phyloP scores from a whole-genome alignment of 2,113 vertebrate genomes.

The Aix galericulata region DNA sequence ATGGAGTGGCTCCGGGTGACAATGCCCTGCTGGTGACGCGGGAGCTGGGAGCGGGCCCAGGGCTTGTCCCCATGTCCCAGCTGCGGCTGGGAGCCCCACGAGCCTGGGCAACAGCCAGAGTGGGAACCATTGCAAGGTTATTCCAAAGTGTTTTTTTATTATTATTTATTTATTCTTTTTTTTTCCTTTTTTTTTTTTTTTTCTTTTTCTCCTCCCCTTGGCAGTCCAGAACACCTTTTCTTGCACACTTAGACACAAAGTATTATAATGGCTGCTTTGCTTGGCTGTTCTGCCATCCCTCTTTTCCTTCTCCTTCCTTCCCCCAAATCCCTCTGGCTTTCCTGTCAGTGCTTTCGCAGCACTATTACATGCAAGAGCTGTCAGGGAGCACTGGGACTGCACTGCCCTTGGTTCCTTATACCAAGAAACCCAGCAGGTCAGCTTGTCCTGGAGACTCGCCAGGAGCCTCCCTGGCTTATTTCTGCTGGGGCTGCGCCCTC shows the following conservation, averaged over 20 bases:
- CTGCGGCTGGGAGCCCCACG: not conserved
- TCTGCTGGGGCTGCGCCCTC: not conserved
- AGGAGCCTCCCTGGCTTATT: not conserved
- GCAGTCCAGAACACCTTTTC: not conserved
- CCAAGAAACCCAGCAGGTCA: not conserved
- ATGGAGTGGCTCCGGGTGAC: not conserved
- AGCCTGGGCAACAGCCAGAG: fast-evolving
- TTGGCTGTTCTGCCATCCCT: fast-evolving
- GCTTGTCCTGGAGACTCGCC: not conserved
- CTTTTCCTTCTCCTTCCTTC: not conserved
- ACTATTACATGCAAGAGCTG: not conserved
- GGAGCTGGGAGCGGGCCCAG: not conserved
- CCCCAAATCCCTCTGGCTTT: not conserved
- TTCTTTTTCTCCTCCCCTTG: fast-evolving
- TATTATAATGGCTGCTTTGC: fast-evolving
- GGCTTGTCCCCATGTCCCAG: not conserved
- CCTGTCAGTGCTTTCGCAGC: not conserved
- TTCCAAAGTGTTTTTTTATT: not conserved
- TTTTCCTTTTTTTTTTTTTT: fast-evolving
- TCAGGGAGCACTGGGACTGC: not conserved
- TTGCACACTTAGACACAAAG: not conserved
- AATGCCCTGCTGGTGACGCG: not conserved
- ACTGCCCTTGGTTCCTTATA: not conserved
- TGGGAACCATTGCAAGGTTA: fast-evolving
- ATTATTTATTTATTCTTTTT: too few species aligned